Evolutionary conservation across 1,140 invertebrate genomes (phyloP).

Genomic region (Hydropsyche tenuis): DNA sequence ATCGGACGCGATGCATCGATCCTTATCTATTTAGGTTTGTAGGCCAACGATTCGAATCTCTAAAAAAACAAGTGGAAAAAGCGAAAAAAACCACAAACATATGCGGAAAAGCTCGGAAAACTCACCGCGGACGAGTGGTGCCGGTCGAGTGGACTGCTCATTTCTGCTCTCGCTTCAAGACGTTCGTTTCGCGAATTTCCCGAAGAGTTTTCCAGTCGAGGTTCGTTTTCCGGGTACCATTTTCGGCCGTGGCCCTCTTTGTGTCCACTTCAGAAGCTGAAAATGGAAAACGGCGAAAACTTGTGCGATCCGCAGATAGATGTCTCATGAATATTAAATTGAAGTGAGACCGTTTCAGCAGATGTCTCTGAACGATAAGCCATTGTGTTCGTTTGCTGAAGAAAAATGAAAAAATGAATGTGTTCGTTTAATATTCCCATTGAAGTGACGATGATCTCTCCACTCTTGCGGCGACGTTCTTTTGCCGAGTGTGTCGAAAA

Average conservation of each 20-base stretch:
- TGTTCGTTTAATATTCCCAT: constrained; percentile 31
- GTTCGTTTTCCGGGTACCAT: background rate
- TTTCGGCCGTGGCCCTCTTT: background rate
- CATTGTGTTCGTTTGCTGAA: background rate
- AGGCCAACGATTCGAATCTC: constrained; percentile 9
- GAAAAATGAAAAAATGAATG: background rate
- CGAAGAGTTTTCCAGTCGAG: background rate
- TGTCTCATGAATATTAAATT: background rate
- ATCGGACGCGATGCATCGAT: constrained; percentile 34
- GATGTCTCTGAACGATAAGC: constrained; percentile 5
- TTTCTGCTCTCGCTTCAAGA: background rate
- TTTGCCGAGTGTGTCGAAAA: background rate
- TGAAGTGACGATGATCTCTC: constrained; percentile 15
- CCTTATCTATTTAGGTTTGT: constrained; percentile 37
- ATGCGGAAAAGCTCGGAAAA: too few relatives aligned
- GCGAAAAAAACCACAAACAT: too few relatives aligned
- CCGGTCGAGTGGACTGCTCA: background rate
- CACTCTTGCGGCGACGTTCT: background rate
- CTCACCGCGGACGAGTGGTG: too few relatives aligned
- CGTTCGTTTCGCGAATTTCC: background rate
- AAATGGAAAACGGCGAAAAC: background rate
- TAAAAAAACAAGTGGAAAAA: background rate
- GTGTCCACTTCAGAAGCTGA: background rate
- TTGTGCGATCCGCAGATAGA: too few relatives aligned
- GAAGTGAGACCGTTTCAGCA: background rate